phyloP scores from a whole-genome alignment of 2,888 invertebrate species.

The Patella caerulea region DNA sequence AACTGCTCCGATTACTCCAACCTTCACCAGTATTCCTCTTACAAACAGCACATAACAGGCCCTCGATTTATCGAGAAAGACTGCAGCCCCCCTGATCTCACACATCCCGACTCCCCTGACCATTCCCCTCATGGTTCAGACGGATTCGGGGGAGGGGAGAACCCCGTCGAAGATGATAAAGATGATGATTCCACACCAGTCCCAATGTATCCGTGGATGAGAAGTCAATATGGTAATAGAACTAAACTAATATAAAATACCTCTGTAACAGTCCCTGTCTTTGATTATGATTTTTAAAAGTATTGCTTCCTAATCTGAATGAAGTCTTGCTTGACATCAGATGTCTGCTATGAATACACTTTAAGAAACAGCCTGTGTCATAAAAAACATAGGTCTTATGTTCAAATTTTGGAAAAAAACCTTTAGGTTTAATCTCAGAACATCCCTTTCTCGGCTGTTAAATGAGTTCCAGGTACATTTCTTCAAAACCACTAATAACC shows the following conservation, averaged over 20 bases:
- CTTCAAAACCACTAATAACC: too few species aligned
- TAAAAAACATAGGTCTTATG: too few species aligned
- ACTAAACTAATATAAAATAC: background rate
- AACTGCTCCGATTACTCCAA: constrained; percentile 14
- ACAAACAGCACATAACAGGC: constrained; percentile 6
- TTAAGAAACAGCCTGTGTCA: too few species aligned
- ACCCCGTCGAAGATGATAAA: constrained; percentile 13
- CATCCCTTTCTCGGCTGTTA: too few species aligned
- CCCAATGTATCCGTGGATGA: constrained; percentile 42
- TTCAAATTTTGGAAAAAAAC: too few species aligned
- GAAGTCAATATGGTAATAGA: constrained; percentile 37
- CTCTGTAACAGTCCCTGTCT: too few species aligned
- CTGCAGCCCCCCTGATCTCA: constrained; percentile 13
- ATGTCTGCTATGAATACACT: too few species aligned
- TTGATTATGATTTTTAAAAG: too few species aligned
- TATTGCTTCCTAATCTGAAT: too few species aligned
- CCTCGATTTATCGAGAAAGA: constrained; percentile 18
- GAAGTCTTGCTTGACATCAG: too few species aligned
- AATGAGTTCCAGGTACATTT: too few species aligned
- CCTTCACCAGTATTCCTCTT: constrained; percentile 15
- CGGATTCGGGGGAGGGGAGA: constrained; percentile 18
- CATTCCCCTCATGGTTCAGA: constrained; percentile 15
- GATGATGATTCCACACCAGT: constrained; percentile 25
- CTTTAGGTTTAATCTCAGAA: too few species aligned
- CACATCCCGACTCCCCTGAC: constrained; percentile 21